phyloP scores from a whole-genome alignment of 1,140 invertebrate genomes.

The Hypothenemus hampei region DNA sequence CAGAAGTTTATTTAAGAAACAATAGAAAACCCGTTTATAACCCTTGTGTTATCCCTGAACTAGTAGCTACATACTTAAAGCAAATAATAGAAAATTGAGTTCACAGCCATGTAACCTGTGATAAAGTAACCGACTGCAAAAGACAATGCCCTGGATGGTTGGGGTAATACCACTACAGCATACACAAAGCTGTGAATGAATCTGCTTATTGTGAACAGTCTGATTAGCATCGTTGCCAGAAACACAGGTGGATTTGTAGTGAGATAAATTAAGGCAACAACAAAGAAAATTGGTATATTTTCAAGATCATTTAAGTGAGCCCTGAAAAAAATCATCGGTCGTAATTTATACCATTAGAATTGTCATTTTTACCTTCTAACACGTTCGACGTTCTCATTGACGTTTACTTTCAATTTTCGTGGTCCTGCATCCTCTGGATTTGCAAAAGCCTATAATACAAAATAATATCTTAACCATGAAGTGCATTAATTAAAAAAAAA shows the following conservation, averaged over 20 bases:
- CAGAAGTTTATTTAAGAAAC: no score
- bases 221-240: slow-evolving; percentile 54
- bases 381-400: slow-evolving; percentile 46
- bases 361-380: slow-evolving; percentile 44
- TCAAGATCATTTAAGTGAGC: slow-evolving; percentile 73
- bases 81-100: slow-evolving; percentile 26
- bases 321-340: slow-evolving; percentile 44
- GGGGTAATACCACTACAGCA: slow-evolving; percentile 49
- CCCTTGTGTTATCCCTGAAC: not conserved
- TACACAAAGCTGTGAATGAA: slow-evolving; percentile 64
- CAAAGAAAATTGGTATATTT: slow-evolving; percentile 65
- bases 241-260: slow-evolving; percentile 52
- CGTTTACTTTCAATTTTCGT: slow-evolving; percentile 37
- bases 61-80: slow-evolving; percentile 1
- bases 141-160: slow-evolving; percentile 54
- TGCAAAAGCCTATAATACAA: slow-evolving; percentile 45
- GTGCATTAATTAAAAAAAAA: no score
- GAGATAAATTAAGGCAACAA: slow-evolving; percentile 58
- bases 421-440: slow-evolving; percentile 46
- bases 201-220: slow-evolving; percentile 54
- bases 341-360: not conserved
- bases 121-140: slow-evolving; percentile 46
- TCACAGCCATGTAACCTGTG: slow-evolving; percentile 48
- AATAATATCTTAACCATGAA: no score
- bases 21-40: not conserved